These are phyloP conservation scores for Psittacula cyanocephala DNA, from an alignment of 2,113 vertebrate genomes.

Conservation along the genomic window DNA sequence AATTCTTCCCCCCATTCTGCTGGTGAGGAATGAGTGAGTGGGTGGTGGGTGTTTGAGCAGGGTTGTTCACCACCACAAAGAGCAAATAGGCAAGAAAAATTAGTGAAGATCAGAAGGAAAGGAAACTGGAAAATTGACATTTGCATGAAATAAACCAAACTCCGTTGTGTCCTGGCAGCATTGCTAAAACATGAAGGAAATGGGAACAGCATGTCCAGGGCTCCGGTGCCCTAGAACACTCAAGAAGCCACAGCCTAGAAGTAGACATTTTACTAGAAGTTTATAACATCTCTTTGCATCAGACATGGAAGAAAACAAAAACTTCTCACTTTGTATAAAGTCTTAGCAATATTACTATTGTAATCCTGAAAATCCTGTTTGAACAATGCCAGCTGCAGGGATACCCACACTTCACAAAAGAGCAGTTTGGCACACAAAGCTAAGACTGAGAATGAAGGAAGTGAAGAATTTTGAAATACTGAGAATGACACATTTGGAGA, in stretches of 20 bases:
- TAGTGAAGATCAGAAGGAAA: neutral
- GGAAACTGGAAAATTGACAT: neutral
- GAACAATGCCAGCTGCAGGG: neutral
- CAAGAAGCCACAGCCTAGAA: neutral
- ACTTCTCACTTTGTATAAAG: neutral
- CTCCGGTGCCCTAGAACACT: neutral
- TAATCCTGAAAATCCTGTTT: neutral
- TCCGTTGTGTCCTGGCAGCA: neutral
- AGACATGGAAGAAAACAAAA: neutral
- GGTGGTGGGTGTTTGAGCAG: neutral
- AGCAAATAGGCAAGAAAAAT: neutral
- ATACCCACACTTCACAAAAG: neutral
- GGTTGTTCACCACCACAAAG: neutral
- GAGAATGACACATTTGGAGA: neutral
- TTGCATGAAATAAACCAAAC: neutral
- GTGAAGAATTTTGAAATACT: neutral
- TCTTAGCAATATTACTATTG: neutral
- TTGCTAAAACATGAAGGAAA: neutral
- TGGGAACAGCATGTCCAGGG: neutral
- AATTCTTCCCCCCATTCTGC: neutral
- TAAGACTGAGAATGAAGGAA: neutral
- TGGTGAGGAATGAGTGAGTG: fast-evolving
- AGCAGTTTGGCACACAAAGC: neutral
- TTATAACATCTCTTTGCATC: neutral
- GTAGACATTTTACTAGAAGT: neutral